Conservation (phyloP, 2,113 vertebrate genomes). For the Laticauda laticaudata region DNA sequence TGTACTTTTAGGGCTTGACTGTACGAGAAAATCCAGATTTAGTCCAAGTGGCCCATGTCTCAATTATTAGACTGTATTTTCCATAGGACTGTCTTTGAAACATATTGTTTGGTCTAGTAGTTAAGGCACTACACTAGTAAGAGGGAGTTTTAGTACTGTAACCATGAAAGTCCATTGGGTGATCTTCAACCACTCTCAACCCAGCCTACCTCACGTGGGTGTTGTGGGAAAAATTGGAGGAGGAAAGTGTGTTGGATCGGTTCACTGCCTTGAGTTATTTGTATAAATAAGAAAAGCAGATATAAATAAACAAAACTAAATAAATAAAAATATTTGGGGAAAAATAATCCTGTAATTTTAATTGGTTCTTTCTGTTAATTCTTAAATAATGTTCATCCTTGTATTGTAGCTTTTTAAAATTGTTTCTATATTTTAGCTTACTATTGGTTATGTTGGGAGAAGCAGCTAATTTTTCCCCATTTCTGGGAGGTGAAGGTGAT, state of each 20-base stretch:
- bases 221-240: background rate
- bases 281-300: background rate
- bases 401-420: background rate
- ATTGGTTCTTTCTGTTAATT: background rate
- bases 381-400: background rate
- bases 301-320: background rate
- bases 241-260: background rate
- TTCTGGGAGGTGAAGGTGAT: background rate
- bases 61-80: background rate
- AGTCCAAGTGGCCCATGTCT: background rate
- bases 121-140: background rate
- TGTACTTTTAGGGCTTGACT: background rate
- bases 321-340: background rate
- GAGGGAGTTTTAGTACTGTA: background rate
- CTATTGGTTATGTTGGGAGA: background rate
- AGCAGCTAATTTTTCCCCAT: background rate
- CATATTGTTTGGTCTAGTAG: background rate
- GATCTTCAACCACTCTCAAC: background rate
- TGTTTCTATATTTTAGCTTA: background rate
- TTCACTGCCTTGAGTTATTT: background rate
- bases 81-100: background rate
- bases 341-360: background rate
- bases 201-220: background rate
- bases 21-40: background rate
- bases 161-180: background rate